Evolutionary conservation across 2,797 vertebrate species (phyloP).

Genomic region (Silurus aristotelis): DNA sequence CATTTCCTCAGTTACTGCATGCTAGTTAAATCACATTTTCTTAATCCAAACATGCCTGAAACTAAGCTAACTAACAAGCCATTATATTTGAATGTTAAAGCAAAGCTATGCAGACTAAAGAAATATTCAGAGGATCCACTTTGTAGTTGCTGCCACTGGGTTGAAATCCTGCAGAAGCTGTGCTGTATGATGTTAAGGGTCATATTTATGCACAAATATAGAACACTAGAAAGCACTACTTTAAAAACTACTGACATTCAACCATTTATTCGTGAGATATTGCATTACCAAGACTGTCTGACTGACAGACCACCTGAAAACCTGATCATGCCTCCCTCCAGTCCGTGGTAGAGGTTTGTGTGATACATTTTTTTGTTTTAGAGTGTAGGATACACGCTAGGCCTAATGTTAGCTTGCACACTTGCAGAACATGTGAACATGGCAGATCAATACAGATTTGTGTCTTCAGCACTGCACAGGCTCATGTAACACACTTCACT

Average conservation of each 20-base stretch:
- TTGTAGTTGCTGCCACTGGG: background rate
- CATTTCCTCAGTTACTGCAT: constrained; percentile 15
- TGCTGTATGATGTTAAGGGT: too few species aligned
- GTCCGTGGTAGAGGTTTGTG: background rate
- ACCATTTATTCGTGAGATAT: background rate
- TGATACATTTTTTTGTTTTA: background rate
- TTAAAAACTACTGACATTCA: background rate
- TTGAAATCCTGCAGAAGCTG: background rate
- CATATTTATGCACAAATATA: too few species aligned
- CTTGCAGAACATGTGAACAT: background rate
- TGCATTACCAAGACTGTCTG: too few species aligned
- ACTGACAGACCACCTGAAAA: background rate
- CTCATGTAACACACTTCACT: background rate
- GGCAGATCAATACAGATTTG: background rate
- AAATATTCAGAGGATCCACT: background rate
- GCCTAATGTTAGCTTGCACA: background rate
- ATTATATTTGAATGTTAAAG: background rate
- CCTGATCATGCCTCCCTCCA: background rate
- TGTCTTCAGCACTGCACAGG: background rate
- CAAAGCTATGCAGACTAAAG: constrained; percentile 6
- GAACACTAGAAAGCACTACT: too few species aligned
- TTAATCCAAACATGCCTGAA: constrained; percentile 21
- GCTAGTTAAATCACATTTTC: constrained; percentile 21
- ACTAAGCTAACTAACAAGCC: background rate
- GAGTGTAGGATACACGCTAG: background rate